Conservation (phyloP, 64 coral and sea anemone genomes). For the Orbicella faveolata region DNA sequence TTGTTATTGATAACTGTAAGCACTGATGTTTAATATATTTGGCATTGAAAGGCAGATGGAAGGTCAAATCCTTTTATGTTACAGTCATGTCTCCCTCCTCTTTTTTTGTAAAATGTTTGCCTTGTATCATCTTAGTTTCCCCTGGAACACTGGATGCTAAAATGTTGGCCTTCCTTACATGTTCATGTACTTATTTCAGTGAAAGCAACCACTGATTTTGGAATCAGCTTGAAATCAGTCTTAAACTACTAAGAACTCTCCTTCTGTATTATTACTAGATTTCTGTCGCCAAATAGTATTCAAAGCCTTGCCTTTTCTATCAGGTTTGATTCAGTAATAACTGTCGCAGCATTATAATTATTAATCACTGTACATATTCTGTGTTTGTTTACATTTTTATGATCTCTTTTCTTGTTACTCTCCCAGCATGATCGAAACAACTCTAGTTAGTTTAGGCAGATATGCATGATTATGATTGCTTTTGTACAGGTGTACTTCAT, state of each 20-base stretch:
- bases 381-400: background rate
- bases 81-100: background rate
- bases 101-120: background rate
- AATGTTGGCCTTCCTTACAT: too few relatives aligned
- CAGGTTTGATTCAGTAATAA: background rate
- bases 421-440: background rate
- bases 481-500: too few relatives aligned
- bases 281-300: background rate
- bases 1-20: slow-evolving; percentile 14
- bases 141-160: background rate
- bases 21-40: slow-evolving; percentile 2
- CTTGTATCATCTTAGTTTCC: background rate
- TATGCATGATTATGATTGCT: too few relatives aligned
- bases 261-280: background rate
- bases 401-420: background rate
- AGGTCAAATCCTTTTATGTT: background rate
- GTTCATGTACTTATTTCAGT: too few relatives aligned
- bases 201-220: too few relatives aligned
- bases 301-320: background rate
- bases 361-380: background rate
- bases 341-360: background rate
- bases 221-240: background rate
- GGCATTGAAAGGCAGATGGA: background rate
- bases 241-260: background rate
- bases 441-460: background rate